phyloP scores from a whole-genome alignment of 2,888 invertebrate species.

The Patella pellucida region DNA sequence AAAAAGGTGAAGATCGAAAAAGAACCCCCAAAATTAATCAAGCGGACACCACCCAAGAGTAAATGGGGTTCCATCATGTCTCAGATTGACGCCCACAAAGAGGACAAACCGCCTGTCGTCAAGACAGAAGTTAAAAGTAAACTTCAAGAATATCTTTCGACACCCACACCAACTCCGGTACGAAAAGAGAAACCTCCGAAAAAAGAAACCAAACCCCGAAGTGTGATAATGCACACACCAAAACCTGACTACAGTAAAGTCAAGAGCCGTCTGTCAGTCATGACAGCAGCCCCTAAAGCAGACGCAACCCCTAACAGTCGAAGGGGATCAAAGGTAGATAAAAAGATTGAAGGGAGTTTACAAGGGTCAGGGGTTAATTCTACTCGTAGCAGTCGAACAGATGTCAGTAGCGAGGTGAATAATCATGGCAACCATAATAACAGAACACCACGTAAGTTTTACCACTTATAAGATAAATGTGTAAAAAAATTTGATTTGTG shows the following conservation, averaged over 20 bases:
- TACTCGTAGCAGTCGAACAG: constrained; percentile 49
- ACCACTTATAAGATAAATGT: too few relatives aligned
- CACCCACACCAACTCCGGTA: constrained; percentile 37
- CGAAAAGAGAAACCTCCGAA: constrained; percentile 32
- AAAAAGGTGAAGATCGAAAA: constrained; percentile 39
- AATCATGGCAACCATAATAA: background rate
- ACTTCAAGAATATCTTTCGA: constrained; percentile 72
- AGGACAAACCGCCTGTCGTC: constrained; percentile 75
- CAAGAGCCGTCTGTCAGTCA: constrained; percentile 55
- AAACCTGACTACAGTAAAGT: constrained; percentile 62
- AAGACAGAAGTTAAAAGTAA: constrained; percentile 89
- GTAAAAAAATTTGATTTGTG: too few relatives aligned
- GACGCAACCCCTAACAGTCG: constrained; percentile 26
- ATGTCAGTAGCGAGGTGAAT: constrained; percentile 41
- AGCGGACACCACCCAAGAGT: constrained; percentile 61
- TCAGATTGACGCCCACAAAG: constrained; percentile 69
- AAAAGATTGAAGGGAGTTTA: background rate
- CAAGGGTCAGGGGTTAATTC: constrained; percentile 37
- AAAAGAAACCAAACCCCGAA: constrained; percentile 31
- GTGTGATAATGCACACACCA: constrained; percentile 43
- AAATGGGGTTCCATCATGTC: constrained; percentile 66
- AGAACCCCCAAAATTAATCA: constrained; percentile 53
- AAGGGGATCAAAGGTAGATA: background rate
- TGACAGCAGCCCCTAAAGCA: constrained; percentile 36
- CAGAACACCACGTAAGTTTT: constrained; percentile 8